Conservation (phyloP, 2,797 vertebrate genomes). For the Amniataba percoides region DNA sequence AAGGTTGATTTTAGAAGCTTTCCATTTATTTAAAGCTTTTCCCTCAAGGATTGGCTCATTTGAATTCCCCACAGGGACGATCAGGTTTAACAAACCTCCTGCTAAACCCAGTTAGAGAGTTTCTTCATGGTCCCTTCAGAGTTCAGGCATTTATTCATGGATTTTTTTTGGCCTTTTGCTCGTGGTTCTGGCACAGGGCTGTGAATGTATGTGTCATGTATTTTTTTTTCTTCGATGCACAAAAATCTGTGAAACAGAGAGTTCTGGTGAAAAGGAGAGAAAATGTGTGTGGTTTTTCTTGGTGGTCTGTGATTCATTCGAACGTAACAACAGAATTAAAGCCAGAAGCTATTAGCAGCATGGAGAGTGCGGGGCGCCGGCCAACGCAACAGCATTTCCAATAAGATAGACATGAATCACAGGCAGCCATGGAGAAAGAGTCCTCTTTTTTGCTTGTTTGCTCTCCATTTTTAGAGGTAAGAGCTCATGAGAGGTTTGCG, state of each 20-base stretch:
- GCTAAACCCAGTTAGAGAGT: slow-evolving; percentile 69
- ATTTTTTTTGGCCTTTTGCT: slow-evolving; percentile 87
- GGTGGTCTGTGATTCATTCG: slow-evolving; percentile 89
- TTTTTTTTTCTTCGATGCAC: slow-evolving; percentile 20
- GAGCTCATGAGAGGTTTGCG: background rate
- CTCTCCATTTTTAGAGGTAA: slow-evolving; percentile 6
- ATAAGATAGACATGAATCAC: slow-evolving; percentile 65
- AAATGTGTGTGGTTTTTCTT: slow-evolving; percentile 59
- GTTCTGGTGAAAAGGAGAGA: slow-evolving; percentile 26
- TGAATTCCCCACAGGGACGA: slow-evolving; percentile 57
- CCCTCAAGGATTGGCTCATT: slow-evolving; percentile 71
- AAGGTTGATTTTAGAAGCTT: slow-evolving; percentile 66
- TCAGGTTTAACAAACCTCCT: slow-evolving; percentile 69
- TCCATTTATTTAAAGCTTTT: slow-evolving; percentile 67
- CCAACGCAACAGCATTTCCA: slow-evolving; percentile 82
- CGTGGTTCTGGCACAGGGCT: slow-evolving; percentile 89
- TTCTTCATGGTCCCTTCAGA: slow-evolving; percentile 80
- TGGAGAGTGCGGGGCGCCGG: slow-evolving; percentile 73
- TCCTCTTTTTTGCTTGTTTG: slow-evolving; percentile 28
- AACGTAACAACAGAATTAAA: slow-evolving; percentile 90
- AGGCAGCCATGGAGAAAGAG: slow-evolving; percentile 4
- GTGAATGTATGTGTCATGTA: slow-evolving; percentile 48
- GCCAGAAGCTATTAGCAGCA: slow-evolving; percentile 80
- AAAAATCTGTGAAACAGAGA: slow-evolving; percentile 1
- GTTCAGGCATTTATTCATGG: slow-evolving; percentile 88